These are phyloP conservation scores for Eupithecia exiguata DNA, from an alignment of 2,888 invertebrate genomes.

Conservation along the genomic window DNA sequence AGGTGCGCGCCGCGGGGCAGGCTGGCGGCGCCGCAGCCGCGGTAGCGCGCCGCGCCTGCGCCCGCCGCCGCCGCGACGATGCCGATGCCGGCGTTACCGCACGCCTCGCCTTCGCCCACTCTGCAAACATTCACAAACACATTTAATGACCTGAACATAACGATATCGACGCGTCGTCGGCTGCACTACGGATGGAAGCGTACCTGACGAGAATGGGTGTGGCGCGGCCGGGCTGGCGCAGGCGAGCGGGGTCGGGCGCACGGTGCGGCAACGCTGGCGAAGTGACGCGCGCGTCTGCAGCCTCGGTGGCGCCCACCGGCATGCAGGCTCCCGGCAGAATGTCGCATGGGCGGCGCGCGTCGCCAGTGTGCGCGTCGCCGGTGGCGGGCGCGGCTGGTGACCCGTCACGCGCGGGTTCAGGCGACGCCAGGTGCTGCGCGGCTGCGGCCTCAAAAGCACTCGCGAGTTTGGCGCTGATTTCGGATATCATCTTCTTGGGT, in stretches of 20 bases:
- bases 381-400: constrained; percentile 44
- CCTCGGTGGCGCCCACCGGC: constrained; percentile 74
- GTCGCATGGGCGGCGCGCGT: constrained; percentile 56
- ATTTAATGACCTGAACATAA: background rate
- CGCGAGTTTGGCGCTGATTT: constrained; percentile 73
- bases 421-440: constrained; percentile 48
- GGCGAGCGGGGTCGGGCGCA: constrained; percentile 58
- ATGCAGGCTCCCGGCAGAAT: constrained; percentile 64
- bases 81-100: constrained; percentile 45
- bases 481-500: constrained; percentile 77
- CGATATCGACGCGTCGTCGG: background rate
- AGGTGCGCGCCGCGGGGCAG: constrained; percentile 80
- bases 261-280: constrained; percentile 78
- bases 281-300: constrained; percentile 73
- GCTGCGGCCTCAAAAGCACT: constrained; percentile 68
- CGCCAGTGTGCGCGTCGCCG: constrained; percentile 50
- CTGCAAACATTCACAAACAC: constrained; percentile 31
- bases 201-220: constrained; percentile 74
- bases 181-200: constrained; percentile 8
- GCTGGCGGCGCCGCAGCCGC: constrained; percentile 72
- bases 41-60: constrained; percentile 49
- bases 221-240: constrained; percentile 66
- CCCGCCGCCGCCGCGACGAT: constrained; percentile 69
- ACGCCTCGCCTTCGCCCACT: constrained; percentile 52
- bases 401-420: constrained; percentile 41